Percentiles rank a stretch among this genome's conserved stretches.
Conservation (phyloP, 2,888 invertebrate genomes). For the Drosophila subsilvestris region DNA sequence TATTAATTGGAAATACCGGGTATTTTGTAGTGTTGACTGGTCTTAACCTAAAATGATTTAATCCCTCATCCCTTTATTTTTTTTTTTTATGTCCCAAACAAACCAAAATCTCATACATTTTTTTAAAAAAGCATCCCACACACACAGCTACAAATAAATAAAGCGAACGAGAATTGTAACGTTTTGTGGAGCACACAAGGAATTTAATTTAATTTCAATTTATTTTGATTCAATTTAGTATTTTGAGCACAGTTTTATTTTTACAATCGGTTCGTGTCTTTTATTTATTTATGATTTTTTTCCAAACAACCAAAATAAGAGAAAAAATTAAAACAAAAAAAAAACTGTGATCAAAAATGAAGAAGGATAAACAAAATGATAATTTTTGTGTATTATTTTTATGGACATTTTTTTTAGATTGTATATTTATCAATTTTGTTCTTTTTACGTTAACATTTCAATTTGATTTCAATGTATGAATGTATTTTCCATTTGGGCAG, state of each 20-base stretch:
- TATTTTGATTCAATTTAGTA: constrained; percentile 41
- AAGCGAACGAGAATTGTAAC: neutral
- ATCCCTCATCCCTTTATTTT: too few relatives aligned
- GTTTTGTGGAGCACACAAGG: neutral
- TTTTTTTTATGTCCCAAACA: too few relatives aligned
- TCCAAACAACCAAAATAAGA: constrained; percentile 32
- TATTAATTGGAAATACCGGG: too few relatives aligned
- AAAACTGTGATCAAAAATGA: constrained; percentile 65
- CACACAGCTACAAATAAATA: neutral
- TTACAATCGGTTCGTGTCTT: constrained; percentile 51
- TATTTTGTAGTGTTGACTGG: too few relatives aligned
- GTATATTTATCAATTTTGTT: constrained; percentile 47
- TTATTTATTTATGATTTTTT: constrained; percentile 51
- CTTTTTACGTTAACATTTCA: constrained; percentile 44
- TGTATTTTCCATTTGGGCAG: constrained; percentile 46
- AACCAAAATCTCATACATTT: too few relatives aligned
- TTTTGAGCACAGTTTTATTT: constrained; percentile 73
- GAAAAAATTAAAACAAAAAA: constrained; percentile 35
- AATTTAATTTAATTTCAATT: constrained; percentile 10
- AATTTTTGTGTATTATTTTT: constrained; percentile 58
- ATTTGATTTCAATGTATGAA: constrained; percentile 47
- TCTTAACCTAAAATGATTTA: too few relatives aligned
- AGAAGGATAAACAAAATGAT: constrained; percentile 22
- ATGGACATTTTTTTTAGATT: constrained; percentile 32
- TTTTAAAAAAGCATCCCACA: neutral